phyloP scores from a whole-genome alignment of 2,113 vertebrate genomes.

The Phyllopteryx taeniolatus region DNA sequence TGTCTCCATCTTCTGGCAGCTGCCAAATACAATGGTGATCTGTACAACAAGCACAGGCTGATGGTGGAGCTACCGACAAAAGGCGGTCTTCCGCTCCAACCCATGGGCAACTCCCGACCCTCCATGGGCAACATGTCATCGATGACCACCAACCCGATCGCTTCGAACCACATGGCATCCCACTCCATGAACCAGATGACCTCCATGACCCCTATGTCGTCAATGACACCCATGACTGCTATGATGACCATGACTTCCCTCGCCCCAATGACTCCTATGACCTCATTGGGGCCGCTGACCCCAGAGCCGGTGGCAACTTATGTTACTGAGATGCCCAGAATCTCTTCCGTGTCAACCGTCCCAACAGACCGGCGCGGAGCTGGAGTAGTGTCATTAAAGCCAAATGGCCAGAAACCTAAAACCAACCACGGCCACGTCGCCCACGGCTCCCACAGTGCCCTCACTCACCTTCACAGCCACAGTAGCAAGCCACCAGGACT shows the following conservation, averaged over 20 bases:
- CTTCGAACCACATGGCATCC: conserved; percentile 55
- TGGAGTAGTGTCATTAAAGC: conserved; percentile 64
- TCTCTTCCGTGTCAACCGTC: conserved; percentile 59
- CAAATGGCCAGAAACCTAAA: conserved; percentile 86
- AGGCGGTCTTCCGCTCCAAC: conserved; percentile 87
- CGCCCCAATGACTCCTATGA: conserved; percentile 53
- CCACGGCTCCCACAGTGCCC: conserved; percentile 51
- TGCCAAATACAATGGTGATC: conserved; percentile 90
- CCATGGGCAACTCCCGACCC: conserved; percentile 77
- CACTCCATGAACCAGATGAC: conserved; percentile 53
- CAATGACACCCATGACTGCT: conserved; percentile 24
- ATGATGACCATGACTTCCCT: conserved; percentile 41
- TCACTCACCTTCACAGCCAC: conserved; percentile 58
- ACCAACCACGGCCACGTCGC: conserved; percentile 44
- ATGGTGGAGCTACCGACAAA: conserved; percentile 88
- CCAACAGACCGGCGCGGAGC: conserved; percentile 57
- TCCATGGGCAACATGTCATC: conserved; percentile 57
- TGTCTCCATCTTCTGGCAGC: conserved; percentile 68
- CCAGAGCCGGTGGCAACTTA: conserved; percentile 85
- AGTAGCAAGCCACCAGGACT: conserved; percentile 65
- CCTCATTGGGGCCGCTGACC: conserved; percentile 64
- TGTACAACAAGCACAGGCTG: conserved; percentile 88
- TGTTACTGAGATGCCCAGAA: conserved; percentile 80
- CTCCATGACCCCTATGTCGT: conserved; percentile 41
- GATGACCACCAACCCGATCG: conserved; percentile 59